Evolutionary conservation across 2,888 invertebrate genomes (phyloP), one percentile per base, ranked within the genome.

Genomic region (Cataglyphis livida): DNA sequence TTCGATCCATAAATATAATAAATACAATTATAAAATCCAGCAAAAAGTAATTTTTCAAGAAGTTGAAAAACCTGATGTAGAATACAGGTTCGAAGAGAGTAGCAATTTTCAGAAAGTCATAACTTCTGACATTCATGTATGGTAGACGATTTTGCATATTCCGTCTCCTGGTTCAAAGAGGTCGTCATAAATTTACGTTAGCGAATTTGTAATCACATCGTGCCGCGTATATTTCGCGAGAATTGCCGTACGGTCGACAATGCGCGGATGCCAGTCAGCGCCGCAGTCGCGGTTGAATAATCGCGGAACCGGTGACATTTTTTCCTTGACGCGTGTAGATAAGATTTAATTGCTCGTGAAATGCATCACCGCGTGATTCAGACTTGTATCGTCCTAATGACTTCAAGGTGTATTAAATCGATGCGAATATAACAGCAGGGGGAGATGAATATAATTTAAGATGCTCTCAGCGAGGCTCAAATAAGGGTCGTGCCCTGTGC

Each of bases 261-360:
- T 61, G 62, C 12, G 38, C 41, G 48, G 48, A 44, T 21, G 48
- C 73, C 18, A 28, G 48, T 44, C 79, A n/a, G 25, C 59, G 73
- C 12, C 38, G 15, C 28, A 38, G 79, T 38, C 75, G 38, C 28
- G 81, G 81, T 75, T 62, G 74, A 81, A 62, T 75, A 73, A 74
- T 81, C 75, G 38, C 74, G n/a, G 21, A 54, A 62, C 51, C 62
- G 75, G 64, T 41, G 81, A 81, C 75, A 78, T 75, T 75, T 81
- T 62, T 54, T 25, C 28, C 41, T 10, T 4, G 12, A 35, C 38
- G 48, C 54, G 82, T 73, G 85, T 81, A 57, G 70, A 62, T 65
- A 35, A 74, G 59, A 54, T 61, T 59, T 66, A 71, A 81, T 85
- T 84, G 62, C 48, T 68, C 64, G 61, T 57, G 48, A 82, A 73